A percentile compares a stretch with the other conserved stretches of the same genome.
Evolutionary conservation across 2,113 vertebrate species (phyloP).

Genomic region (Hyaena hyaena): DNA sequence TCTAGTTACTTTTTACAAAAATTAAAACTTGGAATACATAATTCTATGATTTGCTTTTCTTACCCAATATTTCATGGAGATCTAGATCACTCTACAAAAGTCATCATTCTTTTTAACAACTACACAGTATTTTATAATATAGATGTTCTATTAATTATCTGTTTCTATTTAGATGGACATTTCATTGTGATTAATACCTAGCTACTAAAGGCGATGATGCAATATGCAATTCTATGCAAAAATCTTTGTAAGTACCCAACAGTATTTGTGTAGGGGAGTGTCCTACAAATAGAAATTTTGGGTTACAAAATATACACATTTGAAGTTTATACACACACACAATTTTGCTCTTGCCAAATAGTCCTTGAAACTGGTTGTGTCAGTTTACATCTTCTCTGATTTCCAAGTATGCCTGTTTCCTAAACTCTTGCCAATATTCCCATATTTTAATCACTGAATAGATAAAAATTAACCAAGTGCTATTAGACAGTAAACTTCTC

Average conservation of each 20-base stretch:
- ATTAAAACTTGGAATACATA: neutral
- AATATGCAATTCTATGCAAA: neutral
- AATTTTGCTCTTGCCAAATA: neutral
- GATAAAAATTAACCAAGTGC: neutral
- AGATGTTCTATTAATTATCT: neutral
- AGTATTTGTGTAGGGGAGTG: neutral
- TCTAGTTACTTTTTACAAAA: neutral
- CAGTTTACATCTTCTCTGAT: neutral
- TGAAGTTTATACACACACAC: neutral
- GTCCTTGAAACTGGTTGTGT: neutral
- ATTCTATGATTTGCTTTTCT: neutral
- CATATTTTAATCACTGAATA: neutral
- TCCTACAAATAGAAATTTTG: neutral
- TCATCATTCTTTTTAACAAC: neutral
- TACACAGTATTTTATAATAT: neutral
- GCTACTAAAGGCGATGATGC: neutral
- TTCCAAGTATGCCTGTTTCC: neutral
- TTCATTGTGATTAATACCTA: neutral
- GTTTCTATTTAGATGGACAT: neutral
- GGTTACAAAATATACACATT: neutral
- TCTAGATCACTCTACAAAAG: neutral
- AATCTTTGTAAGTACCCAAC: neutral
- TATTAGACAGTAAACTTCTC: neutral
- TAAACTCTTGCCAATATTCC: neutral
- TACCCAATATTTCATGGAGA: neutral